Percentiles rank a stretch among this genome's conserved stretches.
phyloP scores from a whole-genome alignment of 2,888 invertebrate species.

The Drosophila percnosoma region DNA sequence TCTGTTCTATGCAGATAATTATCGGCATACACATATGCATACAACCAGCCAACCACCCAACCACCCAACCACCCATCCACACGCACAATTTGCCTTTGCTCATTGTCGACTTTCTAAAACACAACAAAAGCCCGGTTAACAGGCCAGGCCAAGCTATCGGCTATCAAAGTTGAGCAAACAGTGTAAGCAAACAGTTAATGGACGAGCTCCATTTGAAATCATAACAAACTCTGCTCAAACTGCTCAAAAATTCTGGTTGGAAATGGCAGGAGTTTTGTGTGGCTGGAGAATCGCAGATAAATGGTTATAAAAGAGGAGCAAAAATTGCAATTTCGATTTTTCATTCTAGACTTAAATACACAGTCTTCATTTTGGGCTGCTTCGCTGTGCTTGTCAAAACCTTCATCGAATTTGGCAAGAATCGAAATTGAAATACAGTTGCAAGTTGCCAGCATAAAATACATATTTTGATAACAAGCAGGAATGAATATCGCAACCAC shows the following conservation, averaged over 20 bases:
- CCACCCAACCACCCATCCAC: background rate
- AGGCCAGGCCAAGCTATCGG: background rate
- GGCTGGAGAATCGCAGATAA: background rate
- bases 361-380: background rate
- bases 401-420: background rate
- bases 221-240: background rate
- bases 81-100: conserved; percentile 27
- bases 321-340: background rate
- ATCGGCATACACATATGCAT: conserved; percentile 13
- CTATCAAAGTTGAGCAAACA: conserved; percentile 2
- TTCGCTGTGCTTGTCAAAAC: background rate
- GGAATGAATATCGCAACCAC: conserved; percentile 35
- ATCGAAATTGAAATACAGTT: background rate
- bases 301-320: background rate
- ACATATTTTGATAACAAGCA: background rate
- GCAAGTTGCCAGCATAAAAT: conserved; percentile 15
- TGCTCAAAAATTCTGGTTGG: background rate
- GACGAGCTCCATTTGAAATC: background rate
- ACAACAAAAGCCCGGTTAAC: conserved; percentile 18
- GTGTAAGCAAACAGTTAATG: conserved; percentile 14
- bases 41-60: conserved; percentile 2
- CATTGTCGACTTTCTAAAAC: conserved; percentile 44
- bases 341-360: background rate
- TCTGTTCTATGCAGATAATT: conserved; percentile 39
- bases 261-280: background rate